Percentiles rank a stretch among this genome's conserved stretches.
Evolutionary conservation across 2,888 invertebrate genomes (phyloP).

Genomic region (Scotopteryx bipunctaria): DNA sequence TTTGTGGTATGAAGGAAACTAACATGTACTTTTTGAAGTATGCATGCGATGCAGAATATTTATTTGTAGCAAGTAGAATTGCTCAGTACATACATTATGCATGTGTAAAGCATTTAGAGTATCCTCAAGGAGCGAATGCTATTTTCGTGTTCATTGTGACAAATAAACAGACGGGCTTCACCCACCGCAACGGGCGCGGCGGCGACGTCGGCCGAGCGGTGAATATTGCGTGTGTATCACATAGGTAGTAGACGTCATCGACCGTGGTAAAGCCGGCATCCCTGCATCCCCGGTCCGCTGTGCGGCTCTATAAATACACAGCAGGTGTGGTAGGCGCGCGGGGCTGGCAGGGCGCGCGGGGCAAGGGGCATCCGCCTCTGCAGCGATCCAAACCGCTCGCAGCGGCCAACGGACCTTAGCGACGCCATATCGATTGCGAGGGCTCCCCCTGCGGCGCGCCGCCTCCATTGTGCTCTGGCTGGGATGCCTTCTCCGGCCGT

Average conservation of each 20-base stretch:
- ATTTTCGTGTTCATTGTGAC: conserved; percentile 73
- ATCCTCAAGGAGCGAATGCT: conserved; percentile 56
- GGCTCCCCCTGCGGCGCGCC: conserved; percentile 82
- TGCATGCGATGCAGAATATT: neutral
- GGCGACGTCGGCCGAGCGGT: conserved; percentile 45
- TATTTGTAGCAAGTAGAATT: neutral
- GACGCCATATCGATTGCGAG: conserved; percentile 84
- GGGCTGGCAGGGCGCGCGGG: conserved; percentile 61
- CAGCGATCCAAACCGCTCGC: conserved; percentile 79
- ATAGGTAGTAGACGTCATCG: conserved; percentile 61
- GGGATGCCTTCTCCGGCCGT: conserved; percentile 80
- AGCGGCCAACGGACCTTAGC: conserved; percentile 83
- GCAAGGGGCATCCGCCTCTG: conserved; percentile 77
- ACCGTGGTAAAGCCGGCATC: conserved; percentile 69
- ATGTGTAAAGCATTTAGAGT: conserved; percentile 43
- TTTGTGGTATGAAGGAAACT: conserved; percentile 3
- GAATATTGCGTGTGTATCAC: conserved; percentile 48
- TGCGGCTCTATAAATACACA: conserved; percentile 80
- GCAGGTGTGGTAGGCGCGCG: conserved; percentile 75
- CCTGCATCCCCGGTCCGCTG: conserved; percentile 77
- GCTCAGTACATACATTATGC: conserved; percentile 31
- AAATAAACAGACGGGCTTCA: conserved; percentile 67
- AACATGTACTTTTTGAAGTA: neutral
- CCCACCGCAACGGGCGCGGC: conserved; percentile 50
- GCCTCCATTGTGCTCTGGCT: conserved; percentile 78